Conservation (phyloP, 2,888 invertebrate genomes). For the Macrophya alboannulata region DNA sequence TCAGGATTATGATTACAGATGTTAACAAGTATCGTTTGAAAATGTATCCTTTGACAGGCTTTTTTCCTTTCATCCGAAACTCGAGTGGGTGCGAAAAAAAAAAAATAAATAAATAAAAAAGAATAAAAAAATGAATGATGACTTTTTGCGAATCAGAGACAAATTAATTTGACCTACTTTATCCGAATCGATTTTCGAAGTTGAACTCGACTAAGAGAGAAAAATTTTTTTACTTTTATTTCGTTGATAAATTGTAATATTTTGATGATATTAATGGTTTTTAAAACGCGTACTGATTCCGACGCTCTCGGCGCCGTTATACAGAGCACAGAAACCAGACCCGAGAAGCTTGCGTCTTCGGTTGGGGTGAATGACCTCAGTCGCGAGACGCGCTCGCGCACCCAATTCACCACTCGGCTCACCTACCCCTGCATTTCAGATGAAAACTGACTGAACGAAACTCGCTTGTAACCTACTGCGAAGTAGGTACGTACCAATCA, state of each 20-base stretch:
- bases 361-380: constrained; percentile 47
- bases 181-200: neutral
- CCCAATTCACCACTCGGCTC: constrained; percentile 45
- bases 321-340: constrained; percentile 26
- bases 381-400: constrained; percentile 46
- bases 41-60: neutral
- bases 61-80: neutral
- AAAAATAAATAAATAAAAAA: neutral
- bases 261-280: neutral
- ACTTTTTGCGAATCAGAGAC: neutral
- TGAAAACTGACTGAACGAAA: constrained; percentile 52
- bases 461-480: constrained; percentile 53
- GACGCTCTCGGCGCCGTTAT: constrained; percentile 9
- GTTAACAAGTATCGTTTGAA: no score
- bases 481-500: constrained; percentile 41
- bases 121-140: neutral
- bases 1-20: neutral
- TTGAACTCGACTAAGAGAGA: neutral
- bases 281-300: neutral
- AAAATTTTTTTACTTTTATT: neutral
- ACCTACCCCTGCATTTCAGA: constrained; percentile 45
- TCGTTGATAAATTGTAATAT: neutral
- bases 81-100: no score
- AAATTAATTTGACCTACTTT: neutral
- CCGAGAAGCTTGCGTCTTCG: constrained; percentile 44